Evolutionary conservation across 23 tunicate species (phyloP).

Genomic region (Styela clava): DNA sequence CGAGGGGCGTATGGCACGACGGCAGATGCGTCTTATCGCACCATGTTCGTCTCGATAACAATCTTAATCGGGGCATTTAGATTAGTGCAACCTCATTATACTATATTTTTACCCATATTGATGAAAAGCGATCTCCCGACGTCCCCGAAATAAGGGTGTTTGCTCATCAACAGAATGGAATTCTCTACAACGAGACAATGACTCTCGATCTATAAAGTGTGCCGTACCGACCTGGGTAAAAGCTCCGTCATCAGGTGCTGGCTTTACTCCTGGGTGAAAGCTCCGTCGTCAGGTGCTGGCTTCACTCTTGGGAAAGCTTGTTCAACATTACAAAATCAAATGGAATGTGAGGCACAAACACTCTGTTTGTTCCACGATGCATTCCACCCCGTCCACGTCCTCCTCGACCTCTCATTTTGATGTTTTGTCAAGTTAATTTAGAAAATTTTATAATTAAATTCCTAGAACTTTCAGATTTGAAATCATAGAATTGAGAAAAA

Average conservation of each 20-base stretch:
- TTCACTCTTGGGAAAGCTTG: constrained; percentile 91
- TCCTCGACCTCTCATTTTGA: constrained; percentile 81
- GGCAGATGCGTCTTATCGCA: too few species aligned
- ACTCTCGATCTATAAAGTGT: too few species aligned
- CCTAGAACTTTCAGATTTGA: too few species aligned
- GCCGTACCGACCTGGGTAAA: constrained; percentile 51
- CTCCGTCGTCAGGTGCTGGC: constrained; percentile 72
- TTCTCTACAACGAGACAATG: too few species aligned
- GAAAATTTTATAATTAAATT: too few species aligned
- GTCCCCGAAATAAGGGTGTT: too few species aligned
- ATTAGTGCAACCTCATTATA: neutral
- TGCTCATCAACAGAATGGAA: neutral
- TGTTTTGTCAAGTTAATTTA: too few species aligned
- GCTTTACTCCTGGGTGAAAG: constrained; percentile 67
- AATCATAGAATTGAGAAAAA: too few species aligned
- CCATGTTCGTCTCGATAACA: too few species aligned
- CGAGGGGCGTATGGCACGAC: too few species aligned
- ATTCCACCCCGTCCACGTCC: too few species aligned
- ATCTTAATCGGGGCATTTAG: neutral
- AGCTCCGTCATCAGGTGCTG: constrained; percentile 68
- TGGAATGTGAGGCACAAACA: constrained; percentile 95
- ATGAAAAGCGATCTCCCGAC: too few species aligned
- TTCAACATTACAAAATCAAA: constrained; percentile 86
- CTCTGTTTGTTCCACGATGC: constrained; percentile 61
- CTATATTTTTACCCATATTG: neutral